These are phyloP conservation scores for Pelobates cultripes DNA, from an alignment of 2,797 vertebrate genomes.

Conservation along the genomic window DNA sequence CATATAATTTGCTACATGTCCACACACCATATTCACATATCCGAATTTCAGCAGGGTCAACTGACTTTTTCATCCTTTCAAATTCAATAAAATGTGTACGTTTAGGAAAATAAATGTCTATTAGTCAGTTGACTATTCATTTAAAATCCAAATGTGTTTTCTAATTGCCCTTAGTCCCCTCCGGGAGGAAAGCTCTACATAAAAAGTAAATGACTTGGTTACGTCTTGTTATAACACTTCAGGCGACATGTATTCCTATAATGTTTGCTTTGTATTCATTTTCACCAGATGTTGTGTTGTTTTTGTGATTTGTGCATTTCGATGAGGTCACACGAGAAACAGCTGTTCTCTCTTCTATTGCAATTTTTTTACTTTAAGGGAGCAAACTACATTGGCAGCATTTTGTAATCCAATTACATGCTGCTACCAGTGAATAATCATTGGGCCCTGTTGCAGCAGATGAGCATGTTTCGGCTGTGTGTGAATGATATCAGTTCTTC, in stretches of 20 bases:
- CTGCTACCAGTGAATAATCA: background rate
- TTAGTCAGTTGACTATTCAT: too few relatives aligned
- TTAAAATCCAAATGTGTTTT: too few relatives aligned
- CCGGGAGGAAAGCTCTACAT: background rate
- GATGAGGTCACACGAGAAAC: slow-evolving; percentile 23
- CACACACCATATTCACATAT: too few relatives aligned
- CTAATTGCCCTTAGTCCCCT: too few relatives aligned
- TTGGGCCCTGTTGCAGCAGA: too few relatives aligned
- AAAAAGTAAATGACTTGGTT: background rate
- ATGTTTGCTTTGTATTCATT: slow-evolving; percentile 19
- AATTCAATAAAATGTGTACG: too few relatives aligned
- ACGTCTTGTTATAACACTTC: background rate
- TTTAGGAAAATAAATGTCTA: too few relatives aligned
- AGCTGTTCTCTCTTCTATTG: slow-evolving; percentile 25
- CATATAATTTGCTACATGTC: too few relatives aligned
- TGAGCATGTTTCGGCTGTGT: too few relatives aligned
- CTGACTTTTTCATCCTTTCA: too few relatives aligned
- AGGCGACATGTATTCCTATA: slow-evolving; percentile 28
- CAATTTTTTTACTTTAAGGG: slow-evolving; percentile 21
- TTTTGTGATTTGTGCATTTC: slow-evolving; percentile 21
- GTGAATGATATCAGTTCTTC: too few relatives aligned
- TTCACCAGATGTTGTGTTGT: slow-evolving; percentile 25
- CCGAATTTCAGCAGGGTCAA: too few relatives aligned
- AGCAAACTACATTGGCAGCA: slow-evolving; percentile 20
- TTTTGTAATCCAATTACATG: background rate